A percentile compares a stretch with the other conserved stretches of the same genome.
These are phyloP conservation scores for Diachrysia chrysitis DNA, from an alignment of 2,888 invertebrate genomes.

Conservation along the genomic window DNA sequence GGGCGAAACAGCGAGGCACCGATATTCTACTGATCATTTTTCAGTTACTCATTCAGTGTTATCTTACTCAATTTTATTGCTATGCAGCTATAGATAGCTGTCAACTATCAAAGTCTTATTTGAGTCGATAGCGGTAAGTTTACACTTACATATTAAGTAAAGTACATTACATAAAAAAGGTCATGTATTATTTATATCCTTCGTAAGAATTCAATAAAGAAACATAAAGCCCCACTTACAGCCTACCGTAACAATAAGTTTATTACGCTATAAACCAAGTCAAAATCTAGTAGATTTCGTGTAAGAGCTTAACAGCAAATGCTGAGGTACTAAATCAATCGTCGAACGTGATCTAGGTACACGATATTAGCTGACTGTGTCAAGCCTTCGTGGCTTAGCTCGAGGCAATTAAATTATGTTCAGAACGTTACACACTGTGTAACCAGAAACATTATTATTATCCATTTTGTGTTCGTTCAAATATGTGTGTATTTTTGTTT, in stretches of 20 bases:
- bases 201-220: not conserved
- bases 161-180: not conserved
- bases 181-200: not conserved
- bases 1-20: too few species aligned
- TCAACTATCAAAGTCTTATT: too few species aligned
- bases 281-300: not conserved
- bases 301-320: constrained; percentile 17
- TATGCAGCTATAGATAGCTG: too few species aligned
- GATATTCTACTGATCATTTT: too few species aligned
- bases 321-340: constrained; percentile 42
- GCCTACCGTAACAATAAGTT: not conserved
- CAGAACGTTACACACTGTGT: not conserved
- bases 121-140: too few species aligned
- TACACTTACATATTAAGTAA: too few species aligned
- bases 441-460: not conserved
- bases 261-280: not conserved
- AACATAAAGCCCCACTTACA: not conserved
- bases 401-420: constrained; percentile 25
- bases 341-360: constrained; percentile 26
- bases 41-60: too few species aligned
- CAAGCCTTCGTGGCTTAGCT: not conserved
- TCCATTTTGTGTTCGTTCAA: not conserved
- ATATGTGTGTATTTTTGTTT: constrained; percentile 22
- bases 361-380: constrained; percentile 33
- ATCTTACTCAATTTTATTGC: too few species aligned